Evolutionary conservation across 2,888 invertebrate genomes (phyloP).

Genomic region (Troides helena): DNA sequence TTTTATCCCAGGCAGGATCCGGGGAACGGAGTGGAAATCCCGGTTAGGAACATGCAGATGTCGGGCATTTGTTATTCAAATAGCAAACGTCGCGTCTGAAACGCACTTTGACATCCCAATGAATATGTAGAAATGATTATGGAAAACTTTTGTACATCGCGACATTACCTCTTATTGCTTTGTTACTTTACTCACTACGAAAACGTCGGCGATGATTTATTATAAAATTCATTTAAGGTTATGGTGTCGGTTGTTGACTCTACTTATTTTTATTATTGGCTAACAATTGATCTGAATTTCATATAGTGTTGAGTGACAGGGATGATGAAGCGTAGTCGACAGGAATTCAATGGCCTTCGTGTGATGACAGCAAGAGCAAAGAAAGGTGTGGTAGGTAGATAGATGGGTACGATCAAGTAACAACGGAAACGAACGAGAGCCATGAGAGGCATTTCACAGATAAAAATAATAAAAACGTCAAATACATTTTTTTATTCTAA

Average conservation of each 20-base stretch:
- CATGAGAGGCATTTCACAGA: too few relatives aligned
- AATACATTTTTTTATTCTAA: too few relatives aligned
- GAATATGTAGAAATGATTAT: slow-evolving; percentile 78
- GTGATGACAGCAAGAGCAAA: too few relatives aligned
- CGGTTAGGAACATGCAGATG: slow-evolving; percentile 68
- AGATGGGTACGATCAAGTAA: too few relatives aligned
- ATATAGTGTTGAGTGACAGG: too few relatives aligned
- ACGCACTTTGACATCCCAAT: slow-evolving; percentile 72
- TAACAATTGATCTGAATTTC: too few relatives aligned
- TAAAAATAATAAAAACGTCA: too few relatives aligned
- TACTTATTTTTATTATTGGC: too few relatives aligned
- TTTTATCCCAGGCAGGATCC: slow-evolving; percentile 49
- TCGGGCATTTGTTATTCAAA: slow-evolving; percentile 78
- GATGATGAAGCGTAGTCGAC: too few relatives aligned
- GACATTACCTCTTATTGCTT: slow-evolving; percentile 37
- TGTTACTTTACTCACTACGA: background rate
- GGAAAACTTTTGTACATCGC: slow-evolving; percentile 66
- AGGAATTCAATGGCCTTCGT: too few relatives aligned
- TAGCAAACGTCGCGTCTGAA: slow-evolving; percentile 68
- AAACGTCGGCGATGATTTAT: slow-evolving; percentile 33
- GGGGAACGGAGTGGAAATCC: slow-evolving; percentile 55
- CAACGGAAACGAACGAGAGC: too few relatives aligned
- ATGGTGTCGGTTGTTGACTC: background rate
- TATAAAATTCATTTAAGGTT: background rate
- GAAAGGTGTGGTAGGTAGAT: too few relatives aligned